A percentile compares a stretch with the other conserved stretches of the same genome.
These are phyloP conservation scores for Falco biarmicus DNA, from an alignment of 2,797 vertebrate species.

Conservation along the genomic window DNA sequence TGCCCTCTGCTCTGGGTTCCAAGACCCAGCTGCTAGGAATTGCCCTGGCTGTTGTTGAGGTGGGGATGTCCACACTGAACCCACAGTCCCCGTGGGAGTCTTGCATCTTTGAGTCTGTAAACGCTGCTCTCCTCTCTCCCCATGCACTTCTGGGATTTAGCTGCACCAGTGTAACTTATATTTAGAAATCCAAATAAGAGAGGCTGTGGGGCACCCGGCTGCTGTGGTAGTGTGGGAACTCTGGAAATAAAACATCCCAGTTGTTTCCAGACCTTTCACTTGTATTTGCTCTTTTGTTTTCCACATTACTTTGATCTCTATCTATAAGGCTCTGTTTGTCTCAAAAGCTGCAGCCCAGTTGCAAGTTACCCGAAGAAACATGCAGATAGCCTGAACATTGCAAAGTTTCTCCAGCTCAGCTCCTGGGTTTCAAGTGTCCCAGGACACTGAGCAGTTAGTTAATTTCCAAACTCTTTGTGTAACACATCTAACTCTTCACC, in stretches of 20 bases:
- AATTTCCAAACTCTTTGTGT: background rate
- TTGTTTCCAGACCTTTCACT: slow-evolving; percentile 16
- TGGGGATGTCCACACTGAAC: background rate
- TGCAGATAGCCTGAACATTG: background rate
- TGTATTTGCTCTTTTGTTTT: background rate
- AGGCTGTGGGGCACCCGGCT: background rate
- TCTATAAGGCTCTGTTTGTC: background rate
- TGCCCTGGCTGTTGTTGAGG: background rate
- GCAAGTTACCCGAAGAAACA: background rate
- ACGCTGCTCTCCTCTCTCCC: background rate
- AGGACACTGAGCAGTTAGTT: background rate
- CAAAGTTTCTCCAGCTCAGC: background rate
- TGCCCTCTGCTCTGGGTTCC: background rate
- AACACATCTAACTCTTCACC: background rate
- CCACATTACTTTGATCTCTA: background rate
- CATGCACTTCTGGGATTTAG: background rate
- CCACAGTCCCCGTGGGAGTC: background rate
- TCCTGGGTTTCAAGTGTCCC: background rate
- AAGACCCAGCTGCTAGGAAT: background rate
- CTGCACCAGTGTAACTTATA: background rate
- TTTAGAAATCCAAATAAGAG: slow-evolving; percentile 40
- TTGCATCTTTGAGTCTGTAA: background rate
- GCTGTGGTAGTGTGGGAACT: background rate
- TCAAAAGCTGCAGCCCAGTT: background rate
- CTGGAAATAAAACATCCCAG: background rate